Evolutionary conservation across 2,888 invertebrate species (phyloP).

Genomic region (Caenorhabditis doughertyi): DNA sequence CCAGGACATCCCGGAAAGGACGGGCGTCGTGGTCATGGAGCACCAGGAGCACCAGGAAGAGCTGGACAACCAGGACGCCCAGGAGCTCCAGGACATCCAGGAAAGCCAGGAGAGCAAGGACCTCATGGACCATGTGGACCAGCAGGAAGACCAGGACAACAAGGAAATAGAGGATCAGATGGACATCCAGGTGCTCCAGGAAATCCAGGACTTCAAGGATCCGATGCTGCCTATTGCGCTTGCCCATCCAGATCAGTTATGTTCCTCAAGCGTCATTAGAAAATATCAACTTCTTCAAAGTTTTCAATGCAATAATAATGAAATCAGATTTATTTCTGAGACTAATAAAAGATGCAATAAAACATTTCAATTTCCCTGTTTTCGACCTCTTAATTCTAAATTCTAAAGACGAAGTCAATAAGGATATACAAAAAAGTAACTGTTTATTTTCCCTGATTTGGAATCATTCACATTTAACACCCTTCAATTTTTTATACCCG

Average conservation of each 20-base stretch:
- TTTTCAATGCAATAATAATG: conserved; percentile 27
- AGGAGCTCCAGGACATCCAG: conserved; percentile 71
- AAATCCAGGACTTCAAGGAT: conserved; percentile 61
- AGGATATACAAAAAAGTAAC: not conserved
- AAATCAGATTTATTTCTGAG: conserved; percentile 17
- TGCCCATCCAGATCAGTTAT: conserved; percentile 57
- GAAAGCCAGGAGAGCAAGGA: conserved; percentile 61
- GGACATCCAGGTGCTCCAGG: conserved; percentile 68
- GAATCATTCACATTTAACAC: conserved; percentile 37
- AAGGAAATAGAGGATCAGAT: conserved; percentile 64
- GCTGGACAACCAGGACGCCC: conserved; percentile 66
- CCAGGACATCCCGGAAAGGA: conserved; percentile 65
- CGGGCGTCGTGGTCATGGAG: conserved; percentile 61
- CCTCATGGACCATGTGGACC: conserved; percentile 48
- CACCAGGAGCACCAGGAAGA: conserved; percentile 62
- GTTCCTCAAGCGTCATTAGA: conserved; percentile 55
- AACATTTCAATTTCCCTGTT: conserved; percentile 31
- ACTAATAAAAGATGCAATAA: conserved; percentile 25
- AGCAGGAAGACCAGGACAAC: conserved; percentile 56
- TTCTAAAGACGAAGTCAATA: no score
- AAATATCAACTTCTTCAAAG: not conserved
- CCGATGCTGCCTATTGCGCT: conserved; percentile 57
- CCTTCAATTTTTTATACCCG: conserved; percentile 41
- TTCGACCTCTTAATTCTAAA: no score
- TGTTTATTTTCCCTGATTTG: not conserved